These are phyloP conservation scores for Zoanthus sociatus DNA, from an alignment of 92 coral and sea anemone genomes.

Conservation along the genomic window DNA sequence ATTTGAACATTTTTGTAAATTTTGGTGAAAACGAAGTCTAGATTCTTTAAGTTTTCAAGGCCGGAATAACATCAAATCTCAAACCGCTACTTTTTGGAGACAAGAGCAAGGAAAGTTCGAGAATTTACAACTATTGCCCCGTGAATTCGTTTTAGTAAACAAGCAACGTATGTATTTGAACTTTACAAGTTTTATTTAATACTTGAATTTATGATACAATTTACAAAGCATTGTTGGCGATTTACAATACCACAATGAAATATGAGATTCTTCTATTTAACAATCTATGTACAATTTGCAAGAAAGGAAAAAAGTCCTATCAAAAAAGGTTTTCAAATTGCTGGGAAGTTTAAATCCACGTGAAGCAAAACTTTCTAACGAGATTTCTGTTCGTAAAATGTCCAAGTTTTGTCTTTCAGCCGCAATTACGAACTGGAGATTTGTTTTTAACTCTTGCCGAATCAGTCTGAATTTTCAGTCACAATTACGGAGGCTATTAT, in stretches of 20 bases:
- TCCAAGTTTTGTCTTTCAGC: constrained; percentile 8
- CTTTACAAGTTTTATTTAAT: constrained; percentile 12
- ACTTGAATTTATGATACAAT: constrained; percentile 46
- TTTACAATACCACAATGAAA: constrained; percentile 35
- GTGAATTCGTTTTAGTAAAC: neutral
- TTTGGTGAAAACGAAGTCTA: neutral
- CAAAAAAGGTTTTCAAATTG: neutral
- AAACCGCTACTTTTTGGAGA: neutral
- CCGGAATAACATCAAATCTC: neutral
- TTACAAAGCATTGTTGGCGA: constrained; percentile 44
- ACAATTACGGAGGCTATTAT: constrained; percentile 42
- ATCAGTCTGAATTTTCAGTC: constrained; percentile 45
- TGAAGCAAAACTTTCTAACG: neutral
- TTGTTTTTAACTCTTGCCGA: constrained; percentile 54
- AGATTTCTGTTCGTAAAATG: neutral
- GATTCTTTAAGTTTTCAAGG: neutral
- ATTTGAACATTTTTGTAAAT: neutral
- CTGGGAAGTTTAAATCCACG: constrained; percentile 10
- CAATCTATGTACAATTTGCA: constrained; percentile 31
- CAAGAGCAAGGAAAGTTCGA: neutral
- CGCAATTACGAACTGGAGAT: constrained; percentile 17
- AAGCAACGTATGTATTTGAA: neutral
- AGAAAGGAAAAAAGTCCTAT: neutral
- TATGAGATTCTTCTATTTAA: constrained; percentile 17
- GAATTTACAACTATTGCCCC: neutral